Evolutionary conservation across 1,140 invertebrate genomes (phyloP).

Genomic region (Drosophila dunni): DNA sequence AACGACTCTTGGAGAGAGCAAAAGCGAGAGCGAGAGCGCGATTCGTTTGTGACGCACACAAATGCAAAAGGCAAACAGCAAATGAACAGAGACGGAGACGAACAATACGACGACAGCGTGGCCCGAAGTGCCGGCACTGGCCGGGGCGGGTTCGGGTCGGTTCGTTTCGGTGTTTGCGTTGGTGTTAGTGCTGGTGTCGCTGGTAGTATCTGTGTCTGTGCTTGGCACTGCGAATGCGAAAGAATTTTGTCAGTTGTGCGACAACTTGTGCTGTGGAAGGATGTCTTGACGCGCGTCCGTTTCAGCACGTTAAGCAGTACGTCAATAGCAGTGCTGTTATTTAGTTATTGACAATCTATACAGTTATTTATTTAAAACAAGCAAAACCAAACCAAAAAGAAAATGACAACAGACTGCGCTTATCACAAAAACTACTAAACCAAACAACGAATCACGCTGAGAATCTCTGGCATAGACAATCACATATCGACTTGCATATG

Average conservation of each 20-base stretch:
- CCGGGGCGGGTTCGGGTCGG: conserved; percentile 20
- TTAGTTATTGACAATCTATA: conserved; percentile 37
- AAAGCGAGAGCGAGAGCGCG: conserved; percentile 1
- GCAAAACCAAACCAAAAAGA: conserved; percentile 6
- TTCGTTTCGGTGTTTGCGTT: not conserved
- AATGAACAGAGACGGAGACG: conserved; percentile 49
- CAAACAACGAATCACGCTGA: conserved; percentile 25
- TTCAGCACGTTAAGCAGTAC: conserved; percentile 22
- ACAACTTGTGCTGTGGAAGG: conserved; percentile 79
- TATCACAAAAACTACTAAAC: conserved; percentile 34
- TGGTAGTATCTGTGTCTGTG: too few relatives aligned
- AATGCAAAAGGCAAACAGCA: conserved; percentile 34
- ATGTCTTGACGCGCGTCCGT: conserved; percentile 79
- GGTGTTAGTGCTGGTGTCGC: conserved; percentile 6
- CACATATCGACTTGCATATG: conserved; percentile 8
- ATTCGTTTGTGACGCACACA: conserved; percentile 37
- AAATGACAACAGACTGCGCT: conserved; percentile 44
- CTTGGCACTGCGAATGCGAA: conserved; percentile 54
- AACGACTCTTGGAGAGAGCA: not conserved
- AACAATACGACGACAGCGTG: conserved; percentile 62
- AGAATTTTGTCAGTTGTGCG: conserved; percentile 79
- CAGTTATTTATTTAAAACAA: conserved; percentile 5
- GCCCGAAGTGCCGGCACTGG: conserved; percentile 24
- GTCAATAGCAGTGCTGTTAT: conserved; percentile 16
- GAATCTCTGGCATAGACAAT: conserved; percentile 25